phyloP scores from a whole-genome alignment of 2,113 vertebrate genomes.

The Nibea albiflora region DNA sequence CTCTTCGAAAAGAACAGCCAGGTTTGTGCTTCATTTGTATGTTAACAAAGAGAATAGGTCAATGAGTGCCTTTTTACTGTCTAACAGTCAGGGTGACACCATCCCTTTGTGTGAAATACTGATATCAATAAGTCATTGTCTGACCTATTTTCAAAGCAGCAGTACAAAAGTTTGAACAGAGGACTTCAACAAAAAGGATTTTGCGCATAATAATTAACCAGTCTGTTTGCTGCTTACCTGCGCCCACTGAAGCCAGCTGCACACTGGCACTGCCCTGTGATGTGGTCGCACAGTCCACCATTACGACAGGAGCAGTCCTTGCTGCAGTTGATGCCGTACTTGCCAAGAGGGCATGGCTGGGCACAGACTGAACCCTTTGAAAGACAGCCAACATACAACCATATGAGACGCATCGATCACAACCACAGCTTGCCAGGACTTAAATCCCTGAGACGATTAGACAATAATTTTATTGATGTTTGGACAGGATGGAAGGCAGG shows the following conservation, averaged over 20 bases:
- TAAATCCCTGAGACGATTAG: neutral
- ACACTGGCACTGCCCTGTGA: slow-evolving; percentile 94
- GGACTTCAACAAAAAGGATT: slow-evolving; percentile 17
- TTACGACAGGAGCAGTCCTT: slow-evolving; percentile 97
- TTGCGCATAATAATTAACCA: slow-evolving; percentile 12
- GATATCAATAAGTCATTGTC: slow-evolving; percentile 65
- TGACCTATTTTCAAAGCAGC: slow-evolving; percentile 62
- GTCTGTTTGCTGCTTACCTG: slow-evolving; percentile 85
- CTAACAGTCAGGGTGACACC: slow-evolving; percentile 41
- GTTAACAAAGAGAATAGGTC: slow-evolving; percentile 74
- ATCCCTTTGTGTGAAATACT: slow-evolving; percentile 56
- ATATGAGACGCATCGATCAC: slow-evolving; percentile 3
- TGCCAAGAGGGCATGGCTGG: slow-evolving; percentile 94
- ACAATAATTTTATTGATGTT: neutral
- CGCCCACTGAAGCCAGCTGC: slow-evolving; percentile 93
- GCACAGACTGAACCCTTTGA: slow-evolving; percentile 95
- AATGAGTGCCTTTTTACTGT: slow-evolving; percentile 57
- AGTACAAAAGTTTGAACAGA: slow-evolving; percentile 46
- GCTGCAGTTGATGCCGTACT: slow-evolving; percentile 95
- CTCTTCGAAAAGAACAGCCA: slow-evolving; percentile 60
- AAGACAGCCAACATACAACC: slow-evolving; percentile 41
- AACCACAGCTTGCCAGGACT: neutral
- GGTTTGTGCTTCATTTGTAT: slow-evolving; percentile 61
- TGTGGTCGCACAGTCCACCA: slow-evolving; percentile 93
- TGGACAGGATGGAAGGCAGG: neutral